Conservation (phyloP, 2,797 vertebrate species). For the Triplophysa bombifrons region DNA sequence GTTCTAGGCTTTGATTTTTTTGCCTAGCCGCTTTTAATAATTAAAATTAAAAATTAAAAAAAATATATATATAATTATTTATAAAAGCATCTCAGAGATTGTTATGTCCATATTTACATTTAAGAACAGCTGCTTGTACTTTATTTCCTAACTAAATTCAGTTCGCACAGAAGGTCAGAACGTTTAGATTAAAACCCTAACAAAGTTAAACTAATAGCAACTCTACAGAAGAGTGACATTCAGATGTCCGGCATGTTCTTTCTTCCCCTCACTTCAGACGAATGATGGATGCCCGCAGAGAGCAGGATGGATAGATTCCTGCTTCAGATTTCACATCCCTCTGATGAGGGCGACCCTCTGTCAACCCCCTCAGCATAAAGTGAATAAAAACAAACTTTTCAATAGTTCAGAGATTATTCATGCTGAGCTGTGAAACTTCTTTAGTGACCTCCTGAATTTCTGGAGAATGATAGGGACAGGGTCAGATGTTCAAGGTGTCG, state of each 20-base stretch:
- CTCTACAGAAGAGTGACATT: background rate
- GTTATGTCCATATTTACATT: background rate
- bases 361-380: background rate
- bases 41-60: no score
- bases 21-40: no score
- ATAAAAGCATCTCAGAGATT: no score
- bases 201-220: background rate
- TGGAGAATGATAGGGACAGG: no score
- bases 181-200: background rate
- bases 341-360: conserved; percentile 7
- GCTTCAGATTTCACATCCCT: conserved; percentile 46
- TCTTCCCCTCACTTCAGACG: conserved; percentile 24
- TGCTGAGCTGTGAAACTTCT: background rate
- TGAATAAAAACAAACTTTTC: conserved; percentile 19
- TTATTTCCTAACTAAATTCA: background rate
- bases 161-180: background rate
- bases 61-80: no score
- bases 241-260: conserved; percentile 8
- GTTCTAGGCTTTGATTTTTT: no score
- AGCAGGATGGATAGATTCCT: conserved; percentile 34
- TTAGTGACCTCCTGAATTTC: background rate
- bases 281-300: conserved; percentile 35
- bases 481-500: background rate
- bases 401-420: conserved; percentile 1
- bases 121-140: background rate